Conservation (phyloP, 2,888 invertebrate genomes). For the Iphiclides podalirius region DNA sequence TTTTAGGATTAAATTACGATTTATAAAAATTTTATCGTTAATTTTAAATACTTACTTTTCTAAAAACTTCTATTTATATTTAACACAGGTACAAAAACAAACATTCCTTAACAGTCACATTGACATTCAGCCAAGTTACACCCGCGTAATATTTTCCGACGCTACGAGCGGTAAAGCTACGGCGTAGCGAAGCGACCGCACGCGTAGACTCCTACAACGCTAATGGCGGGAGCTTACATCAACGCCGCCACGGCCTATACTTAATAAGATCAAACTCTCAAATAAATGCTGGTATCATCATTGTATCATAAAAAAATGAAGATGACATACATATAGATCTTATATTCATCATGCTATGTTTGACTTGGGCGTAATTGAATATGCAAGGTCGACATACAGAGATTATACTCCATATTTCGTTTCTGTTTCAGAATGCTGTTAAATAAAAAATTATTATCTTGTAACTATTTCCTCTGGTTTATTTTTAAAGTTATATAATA, state of each 20-base stretch:
- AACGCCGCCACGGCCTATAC: constrained; percentile 20
- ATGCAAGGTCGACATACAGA: no score
- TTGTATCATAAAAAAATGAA: no score
- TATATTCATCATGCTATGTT: no score
- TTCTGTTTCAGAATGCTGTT: no score
- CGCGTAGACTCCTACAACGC: constrained; percentile 47
- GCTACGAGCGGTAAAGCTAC: constrained; percentile 44
- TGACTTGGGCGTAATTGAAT: no score
- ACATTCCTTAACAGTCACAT: constrained; percentile 15
- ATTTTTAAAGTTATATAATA: no score
- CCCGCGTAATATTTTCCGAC: constrained; percentile 45
- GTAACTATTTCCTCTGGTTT: no score
- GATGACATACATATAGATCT: no score
- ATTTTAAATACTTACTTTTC: constrained; percentile 7
- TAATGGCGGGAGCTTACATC: constrained; percentile 47
- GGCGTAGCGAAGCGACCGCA: constrained; percentile 45
- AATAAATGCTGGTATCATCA: not conserved
- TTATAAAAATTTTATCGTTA: no score
- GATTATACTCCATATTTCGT: no score
- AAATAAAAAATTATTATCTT: no score
- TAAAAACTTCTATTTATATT: not conserved
- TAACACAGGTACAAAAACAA: constrained; percentile 1
- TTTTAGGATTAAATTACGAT: no score
- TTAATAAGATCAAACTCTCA: not conserved
- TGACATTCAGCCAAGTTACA: constrained; percentile 20